Evolutionary conservation across 2,797 vertebrate species (phyloP), one percentile per base, ranked within the genome.

Genomic region (Manis pentadactyla): DNA sequence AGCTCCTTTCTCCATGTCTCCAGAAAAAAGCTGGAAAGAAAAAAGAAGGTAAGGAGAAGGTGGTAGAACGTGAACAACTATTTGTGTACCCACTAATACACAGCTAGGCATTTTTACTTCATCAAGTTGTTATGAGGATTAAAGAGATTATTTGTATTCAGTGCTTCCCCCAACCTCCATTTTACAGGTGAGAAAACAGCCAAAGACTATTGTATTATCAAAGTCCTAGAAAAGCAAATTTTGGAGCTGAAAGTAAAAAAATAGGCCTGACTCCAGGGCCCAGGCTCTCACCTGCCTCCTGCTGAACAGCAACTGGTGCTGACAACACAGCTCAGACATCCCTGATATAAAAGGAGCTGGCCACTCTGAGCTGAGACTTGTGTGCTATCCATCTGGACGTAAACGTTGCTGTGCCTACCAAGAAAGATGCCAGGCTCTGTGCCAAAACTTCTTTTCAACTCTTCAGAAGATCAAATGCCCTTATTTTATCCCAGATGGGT

Each of bases 401-500:
- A 94, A 81, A 93, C 63, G 49, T 86, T 83, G 39, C 92, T 89
- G 74, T 86, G 73, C 87, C 53, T 75, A 34, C 53, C 6, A 42
- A 95, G 27, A 59, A 64, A 83, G 82, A 84, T 78, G 49, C 79
- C 73, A 96, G 97, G 63, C 68, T 93, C 49, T 7, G 18, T 25
- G 87, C 93, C 95, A 93, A 92, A 79, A 59, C 59, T 85, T 84
- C 11, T 34, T 91, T 85, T 64, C 12, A 27, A 73, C 17, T 79
- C 51, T 92, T 95, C 17, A 59, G 77, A 75, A 94, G 69, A 86
- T 53, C 64, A 94, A 95, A 85, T 18, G 21, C 39, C 61, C 69
- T 96, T 92, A 73, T 96, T 96, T 93, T 96, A 92, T 90, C 64
- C 57, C 46, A 79, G n/a, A 94, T 5, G 11, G 42, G 39, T 86